Conservation (phyloP, 2,797 vertebrate genomes). For the Falco peregrinus region DNA sequence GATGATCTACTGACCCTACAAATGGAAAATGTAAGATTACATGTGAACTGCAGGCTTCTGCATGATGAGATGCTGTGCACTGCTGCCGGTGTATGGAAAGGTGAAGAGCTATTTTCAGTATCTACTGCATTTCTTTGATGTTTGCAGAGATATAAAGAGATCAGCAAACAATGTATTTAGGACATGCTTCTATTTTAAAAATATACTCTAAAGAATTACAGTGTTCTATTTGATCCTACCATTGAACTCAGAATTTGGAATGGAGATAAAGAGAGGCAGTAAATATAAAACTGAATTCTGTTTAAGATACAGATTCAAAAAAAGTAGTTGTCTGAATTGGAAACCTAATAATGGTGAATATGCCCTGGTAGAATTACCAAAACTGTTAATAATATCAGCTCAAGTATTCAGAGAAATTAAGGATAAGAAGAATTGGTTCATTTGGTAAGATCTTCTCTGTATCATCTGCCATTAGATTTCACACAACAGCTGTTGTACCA, state of each 20-base stretch:
- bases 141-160: background rate
- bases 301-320: background rate
- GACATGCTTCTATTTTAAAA: background rate
- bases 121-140: background rate
- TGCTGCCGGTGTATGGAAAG: background rate
- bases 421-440: background rate
- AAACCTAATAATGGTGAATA: background rate
- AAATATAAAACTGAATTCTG: background rate
- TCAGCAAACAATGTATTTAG: background rate
- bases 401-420: background rate
- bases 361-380: background rate
- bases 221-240: background rate
- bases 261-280: background rate
- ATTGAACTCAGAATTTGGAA: background rate
- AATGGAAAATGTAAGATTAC: background rate
- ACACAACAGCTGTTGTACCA: background rate
- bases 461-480: background rate
- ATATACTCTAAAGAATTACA: background rate
- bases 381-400: background rate
- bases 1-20: background rate
- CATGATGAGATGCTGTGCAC: background rate
- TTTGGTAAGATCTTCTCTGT: background rate
- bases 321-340: background rate
- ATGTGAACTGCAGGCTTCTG: background rate
- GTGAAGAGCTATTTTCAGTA: background rate